phyloP scores from a whole-genome alignment of 1,140 invertebrate genomes.

The Diorhabda elongata region DNA sequence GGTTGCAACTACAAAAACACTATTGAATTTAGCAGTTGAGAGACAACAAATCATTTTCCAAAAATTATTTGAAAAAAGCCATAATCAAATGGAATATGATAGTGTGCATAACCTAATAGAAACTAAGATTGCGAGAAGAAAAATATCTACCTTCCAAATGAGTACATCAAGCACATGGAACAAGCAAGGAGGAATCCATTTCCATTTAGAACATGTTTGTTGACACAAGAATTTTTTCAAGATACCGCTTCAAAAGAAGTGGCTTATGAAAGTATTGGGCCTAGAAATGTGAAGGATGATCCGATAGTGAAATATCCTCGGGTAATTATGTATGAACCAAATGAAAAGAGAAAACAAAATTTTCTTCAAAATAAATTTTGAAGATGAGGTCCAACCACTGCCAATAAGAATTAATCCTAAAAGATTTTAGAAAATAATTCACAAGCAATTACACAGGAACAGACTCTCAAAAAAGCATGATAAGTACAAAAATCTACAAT shows the following conservation, averaged over 20 bases:
- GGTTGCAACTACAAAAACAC: constrained; percentile 36
- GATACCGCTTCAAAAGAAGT: too few relatives aligned
- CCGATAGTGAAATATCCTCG: too few relatives aligned
- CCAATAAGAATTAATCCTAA: not conserved
- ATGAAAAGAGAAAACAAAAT: too few relatives aligned
- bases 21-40: constrained; percentile 34
- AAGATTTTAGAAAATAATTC: too few relatives aligned
- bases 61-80: constrained; percentile 47
- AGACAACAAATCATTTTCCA: constrained; percentile 40
- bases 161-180: not conserved
- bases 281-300: too few relatives aligned
- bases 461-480: too few relatives aligned
- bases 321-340: too few relatives aligned
- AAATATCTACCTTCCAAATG: not conserved
- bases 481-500: too few relatives aligned
- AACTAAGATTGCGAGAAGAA: not conserved
- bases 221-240: not conserved
- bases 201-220: not conserved
- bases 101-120: constrained; percentile 39
- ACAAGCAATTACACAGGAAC: too few relatives aligned
- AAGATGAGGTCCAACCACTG: too few relatives aligned
- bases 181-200: not conserved
- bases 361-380: too few relatives aligned
- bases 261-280: too few relatives aligned
- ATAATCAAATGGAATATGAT: constrained; percentile 49